A percentile compares a stretch with the other conserved stretches of the same genome.
Evolutionary conservation across 2,113 vertebrate genomes (phyloP).

Genomic region (Pavo muticus): DNA sequence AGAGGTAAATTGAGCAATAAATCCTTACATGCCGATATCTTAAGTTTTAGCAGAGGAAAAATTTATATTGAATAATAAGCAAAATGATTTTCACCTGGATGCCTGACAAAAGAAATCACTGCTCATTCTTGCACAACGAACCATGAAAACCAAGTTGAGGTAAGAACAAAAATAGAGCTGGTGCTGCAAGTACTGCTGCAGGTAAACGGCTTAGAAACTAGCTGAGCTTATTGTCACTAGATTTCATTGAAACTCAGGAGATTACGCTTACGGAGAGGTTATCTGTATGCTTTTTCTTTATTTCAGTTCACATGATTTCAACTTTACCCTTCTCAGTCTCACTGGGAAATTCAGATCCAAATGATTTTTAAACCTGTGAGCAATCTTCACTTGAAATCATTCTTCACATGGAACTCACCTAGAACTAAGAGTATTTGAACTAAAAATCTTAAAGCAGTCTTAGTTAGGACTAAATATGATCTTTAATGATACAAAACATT

Average conservation of each 20-base stretch:
- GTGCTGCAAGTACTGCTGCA: constrained; percentile 29
- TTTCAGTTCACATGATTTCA: constrained; percentile 42
- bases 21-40: constrained; percentile 68
- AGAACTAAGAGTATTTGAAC: not conserved
- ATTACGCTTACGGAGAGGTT: not conserved
- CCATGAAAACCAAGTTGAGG: constrained; percentile 72
- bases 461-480: not conserved
- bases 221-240: constrained; percentile 39
- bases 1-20: constrained; percentile 71
- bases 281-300: constrained; percentile 33
- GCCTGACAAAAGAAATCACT: constrained; percentile 78
- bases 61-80: constrained; percentile 78
- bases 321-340: constrained; percentile 45
- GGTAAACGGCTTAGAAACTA: constrained; percentile 55
- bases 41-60: constrained; percentile 74
- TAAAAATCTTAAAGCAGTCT: not conserved
- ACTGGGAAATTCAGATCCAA: constrained; percentile 20
- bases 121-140: constrained; percentile 75
- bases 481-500: not conserved
- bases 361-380: constrained; percentile 6
- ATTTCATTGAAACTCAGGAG: constrained; percentile 54
- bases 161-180: constrained; percentile 62
- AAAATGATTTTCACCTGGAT: constrained; percentile 76
- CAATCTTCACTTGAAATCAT: constrained; percentile 19
- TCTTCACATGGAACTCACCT: not conserved